Evolutionary conservation across 1,140 invertebrate genomes (phyloP).

Genomic region (Cyclina sinensis): DNA sequence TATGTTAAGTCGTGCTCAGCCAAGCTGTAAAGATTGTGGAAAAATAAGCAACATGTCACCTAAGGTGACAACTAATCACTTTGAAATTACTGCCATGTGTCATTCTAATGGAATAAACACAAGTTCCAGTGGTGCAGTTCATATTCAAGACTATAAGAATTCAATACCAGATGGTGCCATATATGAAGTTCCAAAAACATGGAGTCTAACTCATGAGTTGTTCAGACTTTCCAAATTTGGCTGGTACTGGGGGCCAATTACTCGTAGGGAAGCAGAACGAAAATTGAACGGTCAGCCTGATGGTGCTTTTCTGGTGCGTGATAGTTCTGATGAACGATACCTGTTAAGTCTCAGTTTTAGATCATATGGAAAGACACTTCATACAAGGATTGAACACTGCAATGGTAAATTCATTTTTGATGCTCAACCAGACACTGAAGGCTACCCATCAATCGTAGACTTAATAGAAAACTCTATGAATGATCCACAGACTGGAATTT

Average conservation of each 20-base stretch:
- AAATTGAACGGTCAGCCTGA: constrained; percentile 91
- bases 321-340: constrained; percentile 91
- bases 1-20: constrained; percentile 4
- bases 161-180: constrained; percentile 56
- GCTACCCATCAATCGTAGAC: constrained; percentile 90
- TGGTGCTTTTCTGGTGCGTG: constrained; percentile 92
- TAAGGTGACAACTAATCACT: constrained; percentile 47
- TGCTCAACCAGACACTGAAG: constrained; percentile 90
- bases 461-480: constrained; percentile 91
- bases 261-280: constrained; percentile 89
- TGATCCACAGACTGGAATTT: constrained; percentile 90
- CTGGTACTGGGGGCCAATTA: constrained; percentile 91
- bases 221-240: constrained; percentile 89
- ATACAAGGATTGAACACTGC: constrained; percentile 91
- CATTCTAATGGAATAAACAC: constrained; percentile 57
- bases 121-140: constrained; percentile 26
- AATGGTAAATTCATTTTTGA: constrained; percentile 91
- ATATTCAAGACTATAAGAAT: constrained; percentile 38
- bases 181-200: constrained; percentile 77
- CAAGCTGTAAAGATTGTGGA: constrained; percentile 47
- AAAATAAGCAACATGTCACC: constrained; percentile 67
- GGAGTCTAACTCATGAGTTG: constrained; percentile 88
- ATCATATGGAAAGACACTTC: constrained; percentile 91
- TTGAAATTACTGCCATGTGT: constrained; percentile 56
- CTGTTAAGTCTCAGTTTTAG: constrained; percentile 92